Evolutionary conservation across 2,888 invertebrate genomes (phyloP).

Genomic region (Ypsolopha scabrella): DNA sequence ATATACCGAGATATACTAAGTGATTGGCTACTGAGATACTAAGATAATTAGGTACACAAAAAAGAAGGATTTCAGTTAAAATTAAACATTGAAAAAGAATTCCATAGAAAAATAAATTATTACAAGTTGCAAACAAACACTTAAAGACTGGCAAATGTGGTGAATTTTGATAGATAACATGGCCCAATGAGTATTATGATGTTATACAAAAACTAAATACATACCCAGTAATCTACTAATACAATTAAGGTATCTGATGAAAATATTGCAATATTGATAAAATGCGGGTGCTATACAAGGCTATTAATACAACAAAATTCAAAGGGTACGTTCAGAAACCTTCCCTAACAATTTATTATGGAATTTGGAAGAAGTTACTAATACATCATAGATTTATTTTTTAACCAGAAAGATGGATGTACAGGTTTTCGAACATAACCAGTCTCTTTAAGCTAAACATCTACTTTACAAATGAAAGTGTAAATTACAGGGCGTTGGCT

Average conservation of each 20-base stretch:
- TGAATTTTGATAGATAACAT: too few relatives aligned
- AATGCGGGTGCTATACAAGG: conserved; percentile 10
- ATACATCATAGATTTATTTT: conserved; percentile 5
- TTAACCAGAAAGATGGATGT: conserved; percentile 7
- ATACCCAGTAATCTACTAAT: background rate
- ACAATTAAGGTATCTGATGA: background rate
- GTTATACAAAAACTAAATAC: background rate
- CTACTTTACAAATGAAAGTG: conserved; percentile 42
- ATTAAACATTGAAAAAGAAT: too few relatives aligned
- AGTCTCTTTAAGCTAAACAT: conserved; percentile 43
- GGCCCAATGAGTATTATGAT: too few relatives aligned
- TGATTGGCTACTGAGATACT: too few relatives aligned
- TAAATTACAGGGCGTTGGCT: conserved; percentile 39
- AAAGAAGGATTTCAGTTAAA: too few relatives aligned
- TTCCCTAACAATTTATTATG: conserved; percentile 23
- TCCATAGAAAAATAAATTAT: too few relatives aligned
- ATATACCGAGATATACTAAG: too few relatives aligned
- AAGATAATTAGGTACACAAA: too few relatives aligned
- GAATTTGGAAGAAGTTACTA: conserved; percentile 25
- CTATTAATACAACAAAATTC: conserved; percentile 13
- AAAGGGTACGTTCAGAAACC: conserved; percentile 68
- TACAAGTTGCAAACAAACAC: too few relatives aligned
- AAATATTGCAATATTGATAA: conserved; percentile 12
- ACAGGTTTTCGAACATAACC: conserved; percentile 68
- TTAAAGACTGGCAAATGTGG: too few relatives aligned